Percentiles rank a stretch among this genome's conserved stretches.
These are phyloP conservation scores for Bombus affinis DNA, from an alignment of 1,140 invertebrate species.

Conservation along the genomic window DNA sequence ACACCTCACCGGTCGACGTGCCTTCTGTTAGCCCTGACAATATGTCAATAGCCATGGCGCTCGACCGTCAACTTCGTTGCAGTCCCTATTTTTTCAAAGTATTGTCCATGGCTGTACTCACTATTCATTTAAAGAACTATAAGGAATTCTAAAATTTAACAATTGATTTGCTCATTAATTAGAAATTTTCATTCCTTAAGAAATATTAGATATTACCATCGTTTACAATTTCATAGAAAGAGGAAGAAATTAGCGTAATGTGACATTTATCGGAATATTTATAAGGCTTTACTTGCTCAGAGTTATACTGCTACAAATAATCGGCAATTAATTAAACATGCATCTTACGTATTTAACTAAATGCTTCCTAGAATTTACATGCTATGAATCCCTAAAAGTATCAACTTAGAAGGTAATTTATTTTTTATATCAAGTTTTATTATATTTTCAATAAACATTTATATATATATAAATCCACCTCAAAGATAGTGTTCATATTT, in stretches of 20 bases:
- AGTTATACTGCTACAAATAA: background rate
- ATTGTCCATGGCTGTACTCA: background rate
- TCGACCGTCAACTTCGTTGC: background rate
- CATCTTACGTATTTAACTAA: too few relatives aligned
- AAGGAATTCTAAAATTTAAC: background rate
- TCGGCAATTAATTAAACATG: background rate
- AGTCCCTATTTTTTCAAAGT: background rate
- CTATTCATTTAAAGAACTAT: background rate
- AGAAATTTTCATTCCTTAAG: too few relatives aligned
- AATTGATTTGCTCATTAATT: too few relatives aligned
- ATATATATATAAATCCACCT: background rate
- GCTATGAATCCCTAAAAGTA: too few relatives aligned
- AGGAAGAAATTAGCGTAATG: background rate
- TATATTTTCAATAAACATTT: background rate
- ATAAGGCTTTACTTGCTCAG: background rate
- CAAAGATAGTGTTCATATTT: background rate
- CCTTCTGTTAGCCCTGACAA: slow-evolving; percentile 4
- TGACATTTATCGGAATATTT: background rate
- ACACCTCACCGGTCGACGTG: background rate
- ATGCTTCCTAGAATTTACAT: background rate
- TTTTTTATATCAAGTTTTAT: background rate
- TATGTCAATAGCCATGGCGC: background rate
- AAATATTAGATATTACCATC: background rate
- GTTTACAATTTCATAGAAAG: background rate
- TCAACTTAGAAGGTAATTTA: background rate